Evolutionary conservation across 2,888 invertebrate species (phyloP), one percentile per base, ranked within the genome.

Genomic region (Tubulanus polymorphus): DNA sequence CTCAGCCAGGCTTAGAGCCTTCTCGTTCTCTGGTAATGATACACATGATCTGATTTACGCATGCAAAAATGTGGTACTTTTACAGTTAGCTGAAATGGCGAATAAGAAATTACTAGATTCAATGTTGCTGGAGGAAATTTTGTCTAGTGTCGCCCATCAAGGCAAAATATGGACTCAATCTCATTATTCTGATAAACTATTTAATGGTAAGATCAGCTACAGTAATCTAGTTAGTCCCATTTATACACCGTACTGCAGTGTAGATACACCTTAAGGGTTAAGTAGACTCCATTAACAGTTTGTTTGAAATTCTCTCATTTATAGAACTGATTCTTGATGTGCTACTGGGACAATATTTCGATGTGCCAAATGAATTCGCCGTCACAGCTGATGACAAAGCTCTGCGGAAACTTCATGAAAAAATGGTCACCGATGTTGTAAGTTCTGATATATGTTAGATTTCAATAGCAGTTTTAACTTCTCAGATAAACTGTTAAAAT

Each of bases 391-490:
- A 64, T 3, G 69, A 69, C 50, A 67, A 65, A 54, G 67, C 73
- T 5, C 48, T 72, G 37, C 63, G 64, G 37, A 70, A 70, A 58
- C 55, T 71, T 20, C 73, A 75, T 51, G 69, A 74, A 58, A 73
- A 73, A 60, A 67, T 64, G 10, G 66, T 72, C 25, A 68, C 72
- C 25, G 75, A 72, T 63, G 74, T 72, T 57, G 74, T 75, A 55
- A 63, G 72, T 61, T 23, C n/a, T 47, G 35, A 41, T 8, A 20
- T 20, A 41, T 5, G 41, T 41, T 15, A 41, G 5, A 23, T 27
- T 2, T 6, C 6, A 1, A 20, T 26, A 26, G n/a, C 15, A 6
- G n/a, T 6, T 29, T 6, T 29, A 23, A 48, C 0, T 25, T 2
- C 6, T 20, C 20, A 1, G 18, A 20, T 5, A 29, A 8, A 49